phyloP scores from a whole-genome alignment of 2,797 vertebrate genomes.

The Oreortyx pictus region DNA sequence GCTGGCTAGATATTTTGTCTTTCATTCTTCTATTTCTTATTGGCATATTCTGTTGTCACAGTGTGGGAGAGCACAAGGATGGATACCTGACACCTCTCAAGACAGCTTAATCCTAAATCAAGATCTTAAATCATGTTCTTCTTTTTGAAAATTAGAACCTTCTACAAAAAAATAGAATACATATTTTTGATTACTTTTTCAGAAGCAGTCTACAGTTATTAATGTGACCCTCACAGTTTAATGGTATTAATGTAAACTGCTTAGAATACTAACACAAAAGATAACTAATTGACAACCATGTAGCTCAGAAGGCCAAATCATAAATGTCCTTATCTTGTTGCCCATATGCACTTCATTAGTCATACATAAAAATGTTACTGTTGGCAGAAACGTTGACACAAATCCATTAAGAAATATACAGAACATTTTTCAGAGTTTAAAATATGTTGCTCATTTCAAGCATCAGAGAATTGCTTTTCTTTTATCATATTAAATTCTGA shows the following conservation, averaged over 20 bases:
- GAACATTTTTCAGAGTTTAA: not conserved
- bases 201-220: not conserved
- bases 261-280: not conserved
- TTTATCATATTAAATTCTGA: conserved; percentile 19
- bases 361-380: not conserved
- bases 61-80: not conserved
- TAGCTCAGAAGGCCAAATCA: not conserved
- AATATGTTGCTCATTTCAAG: not conserved
- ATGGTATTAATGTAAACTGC: not conserved
- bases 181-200: not conserved
- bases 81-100: not conserved
- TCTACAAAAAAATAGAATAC: too few relatives aligned
- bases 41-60: not conserved
- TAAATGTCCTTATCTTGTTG: not conserved
- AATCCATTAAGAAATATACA: not conserved
- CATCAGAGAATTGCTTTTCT: conserved; percentile 20
- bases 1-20: not conserved
- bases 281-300: not conserved
- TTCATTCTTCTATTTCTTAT: not conserved
- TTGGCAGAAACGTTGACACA: not conserved
- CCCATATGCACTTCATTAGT: not conserved
- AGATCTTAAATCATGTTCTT: not conserved
- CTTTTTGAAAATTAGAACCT: not conserved
- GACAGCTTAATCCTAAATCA: not conserved
- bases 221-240: too few relatives aligned